phyloP scores from a whole-genome alignment of 2,797 vertebrate species.

The Enteromius viviparus region DNA sequence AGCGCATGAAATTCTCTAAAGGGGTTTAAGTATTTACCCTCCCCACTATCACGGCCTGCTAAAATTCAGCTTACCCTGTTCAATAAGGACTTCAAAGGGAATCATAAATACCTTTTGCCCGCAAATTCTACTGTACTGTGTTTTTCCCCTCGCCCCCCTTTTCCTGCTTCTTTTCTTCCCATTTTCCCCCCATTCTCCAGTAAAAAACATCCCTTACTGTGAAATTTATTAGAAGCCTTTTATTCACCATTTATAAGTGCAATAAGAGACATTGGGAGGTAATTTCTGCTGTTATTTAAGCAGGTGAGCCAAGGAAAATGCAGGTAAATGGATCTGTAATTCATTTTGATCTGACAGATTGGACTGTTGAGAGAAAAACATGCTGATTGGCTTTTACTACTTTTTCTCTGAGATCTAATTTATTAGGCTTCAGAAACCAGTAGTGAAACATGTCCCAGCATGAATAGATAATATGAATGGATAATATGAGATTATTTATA shows the following conservation, averaged over 20 bases:
- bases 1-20: constrained; percentile 98
- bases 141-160: constrained; percentile 37
- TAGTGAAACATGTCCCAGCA: background rate
- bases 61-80: constrained; percentile 98
- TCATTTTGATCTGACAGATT: constrained; percentile 29
- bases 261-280: constrained; percentile 80
- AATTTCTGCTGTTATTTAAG: constrained; percentile 76
- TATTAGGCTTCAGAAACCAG: background rate
- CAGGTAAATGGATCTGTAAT: constrained; percentile 17
- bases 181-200: constrained; percentile 69
- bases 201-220: constrained; percentile 72
- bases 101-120: constrained; percentile 90
- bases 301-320: constrained; percentile 11
- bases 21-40: constrained; percentile 99
- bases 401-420: background rate
- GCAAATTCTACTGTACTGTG: constrained; percentile 81
- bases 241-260: constrained; percentile 80
- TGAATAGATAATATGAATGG: background rate
- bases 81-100: constrained; percentile 97
- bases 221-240: constrained; percentile 78
- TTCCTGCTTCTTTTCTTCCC: constrained; percentile 68
- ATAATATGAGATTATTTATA: background rate
- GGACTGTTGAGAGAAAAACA: background rate
- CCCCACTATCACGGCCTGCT: constrained; percentile 94
- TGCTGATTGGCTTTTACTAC: background rate